Evolutionary conservation across 2,888 invertebrate species (phyloP).

Genomic region (Megamerina dolium): DNA sequence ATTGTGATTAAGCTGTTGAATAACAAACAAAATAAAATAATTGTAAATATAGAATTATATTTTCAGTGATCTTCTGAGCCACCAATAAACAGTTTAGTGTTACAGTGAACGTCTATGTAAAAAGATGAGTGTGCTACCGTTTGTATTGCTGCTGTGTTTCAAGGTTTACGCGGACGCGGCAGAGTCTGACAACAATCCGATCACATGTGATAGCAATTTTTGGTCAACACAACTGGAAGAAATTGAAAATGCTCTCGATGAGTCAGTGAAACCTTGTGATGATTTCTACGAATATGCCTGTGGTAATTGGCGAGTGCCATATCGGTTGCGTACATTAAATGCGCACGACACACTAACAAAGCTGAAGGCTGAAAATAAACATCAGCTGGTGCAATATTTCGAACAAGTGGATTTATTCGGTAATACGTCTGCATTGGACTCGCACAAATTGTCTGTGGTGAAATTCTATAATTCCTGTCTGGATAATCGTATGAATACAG

Average conservation of each 20-base stretch:
- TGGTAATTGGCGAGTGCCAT: conserved; percentile 64
- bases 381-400: conserved; percentile 28
- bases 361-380: conserved; percentile 31
- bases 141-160: no score
- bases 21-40: no score
- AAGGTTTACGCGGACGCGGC: no score
- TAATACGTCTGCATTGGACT: neutral
- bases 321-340: conserved; percentile 22
- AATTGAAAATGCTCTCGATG: conserved; percentile 26
- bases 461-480: conserved; percentile 33
- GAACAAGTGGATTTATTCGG: neutral
- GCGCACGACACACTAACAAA: conserved; percentile 31
- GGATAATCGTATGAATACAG: conserved; percentile 13
- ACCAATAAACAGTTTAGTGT: no score
- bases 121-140: no score
- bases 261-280: conserved; percentile 61
- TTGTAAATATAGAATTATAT: no score
- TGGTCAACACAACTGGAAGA: conserved; percentile 16
- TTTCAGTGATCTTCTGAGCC: no score
- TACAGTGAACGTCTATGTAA: no score
- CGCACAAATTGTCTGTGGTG: conserved; percentile 5
- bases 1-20: no score
- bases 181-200: no score
- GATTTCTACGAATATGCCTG: conserved; percentile 82
- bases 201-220: no score